These are phyloP conservation scores for Malacoraja senta DNA, from an alignment of 2,797 vertebrate species.

Conservation along the genomic window DNA sequence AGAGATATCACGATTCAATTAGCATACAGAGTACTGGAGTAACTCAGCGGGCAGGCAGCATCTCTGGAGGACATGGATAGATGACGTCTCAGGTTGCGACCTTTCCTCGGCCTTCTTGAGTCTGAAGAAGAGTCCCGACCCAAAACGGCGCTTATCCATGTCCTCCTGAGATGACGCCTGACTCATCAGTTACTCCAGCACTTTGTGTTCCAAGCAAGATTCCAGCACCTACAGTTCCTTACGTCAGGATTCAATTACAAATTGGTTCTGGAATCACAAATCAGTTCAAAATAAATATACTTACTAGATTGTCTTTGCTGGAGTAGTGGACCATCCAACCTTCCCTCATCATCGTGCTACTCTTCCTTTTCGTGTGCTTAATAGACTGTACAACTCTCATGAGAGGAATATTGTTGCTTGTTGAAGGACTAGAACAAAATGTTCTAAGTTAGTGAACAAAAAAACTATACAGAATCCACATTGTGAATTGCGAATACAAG, in stretches of 20 bases:
- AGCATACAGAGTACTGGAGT: background rate
- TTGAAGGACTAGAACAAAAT: constrained; percentile 59
- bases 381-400: constrained; percentile 78
- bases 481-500: background rate
- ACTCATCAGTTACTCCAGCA: too few species aligned
- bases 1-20: background rate
- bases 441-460: constrained; percentile 29
- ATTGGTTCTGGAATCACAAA: background rate
- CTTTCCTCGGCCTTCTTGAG: too few species aligned
- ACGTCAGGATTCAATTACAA: too few species aligned
- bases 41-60: too few species aligned
- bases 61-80: too few species aligned
- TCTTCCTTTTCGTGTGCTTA: constrained; percentile 74
- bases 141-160: too few species aligned
- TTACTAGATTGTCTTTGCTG: constrained; percentile 73
- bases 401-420: constrained; percentile 74
- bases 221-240: too few species aligned
- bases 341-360: constrained; percentile 70
- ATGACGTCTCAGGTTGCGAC: too few species aligned
- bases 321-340: constrained; percentile 80
- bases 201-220: too few species aligned
- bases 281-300: constrained; percentile 42
- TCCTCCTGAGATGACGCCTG: too few species aligned
- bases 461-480: constrained; percentile 20
- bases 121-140: too few species aligned